Evolutionary conservation across 2,797 vertebrate species (phyloP), one percentile per base, ranked within the genome.

Genomic region (Anolis apletophallus): DNA sequence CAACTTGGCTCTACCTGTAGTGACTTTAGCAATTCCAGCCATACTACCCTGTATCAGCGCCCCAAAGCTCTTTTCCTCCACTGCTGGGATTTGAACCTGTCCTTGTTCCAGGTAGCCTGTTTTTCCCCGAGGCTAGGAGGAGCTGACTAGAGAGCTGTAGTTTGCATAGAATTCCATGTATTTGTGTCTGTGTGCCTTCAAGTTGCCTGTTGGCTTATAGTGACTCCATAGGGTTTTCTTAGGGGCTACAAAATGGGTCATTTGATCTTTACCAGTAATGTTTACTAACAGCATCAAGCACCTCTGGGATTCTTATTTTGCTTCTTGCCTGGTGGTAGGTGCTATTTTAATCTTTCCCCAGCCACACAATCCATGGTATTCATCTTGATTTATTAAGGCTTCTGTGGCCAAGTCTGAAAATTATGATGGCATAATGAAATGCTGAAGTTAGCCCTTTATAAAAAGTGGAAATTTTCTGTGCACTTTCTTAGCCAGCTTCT

Each of bases 401-500:
- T n/a, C 59, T 76, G 8, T 1, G 34, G 29, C 69, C 21, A 19
- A 80, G 69, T 64, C 14, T 80, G 46, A 88, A 77, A 74, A 81
- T 69, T 23, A 80, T 50, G 81, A 46, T 36, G 46, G 72, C 67
- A 71, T 84, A 54, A 71, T 67, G 36, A 26, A 36, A 72, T 54
- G 34, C 23, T 78, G 52, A 79, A 80, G 17, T 52, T 83, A 40
- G 40, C 12, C 68, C 21, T 78, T 85, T 73, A 64, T 54, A 88
- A 84, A 55, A n/a, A 29, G 72, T 40, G 71, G 9, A 32, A 0
- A 0, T 67, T 73, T 84, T 29, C 82, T 90, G 85, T 79, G 16
- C 71, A 68, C 34, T 19, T 16, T 68, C 54, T 69, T 77, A 59
- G 71, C 52, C 23, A 72, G 69, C 16, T 59, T 83, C 29, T 83